A percentile compares a stretch with the other conserved stretches of the same genome.
Conservation (phyloP, 2,888 invertebrate species). For the Drosophila affinis region DNA sequence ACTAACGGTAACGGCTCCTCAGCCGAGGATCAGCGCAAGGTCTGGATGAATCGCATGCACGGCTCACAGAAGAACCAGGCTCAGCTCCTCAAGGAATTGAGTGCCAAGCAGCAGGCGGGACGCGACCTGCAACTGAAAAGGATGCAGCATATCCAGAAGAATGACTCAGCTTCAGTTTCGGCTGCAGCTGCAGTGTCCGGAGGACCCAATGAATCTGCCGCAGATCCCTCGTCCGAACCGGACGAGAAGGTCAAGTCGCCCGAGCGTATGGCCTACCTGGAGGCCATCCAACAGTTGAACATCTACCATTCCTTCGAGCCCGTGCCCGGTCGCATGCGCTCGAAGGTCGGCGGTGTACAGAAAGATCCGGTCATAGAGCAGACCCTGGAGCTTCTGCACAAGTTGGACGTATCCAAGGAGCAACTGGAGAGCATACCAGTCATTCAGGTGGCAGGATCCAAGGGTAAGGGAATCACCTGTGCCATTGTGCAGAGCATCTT, state of each 20-base stretch:
- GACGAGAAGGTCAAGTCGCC: conserved; percentile 34
- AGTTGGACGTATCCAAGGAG: conserved; percentile 40
- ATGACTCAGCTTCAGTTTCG: not conserved
- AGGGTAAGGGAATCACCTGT: conserved; percentile 67
- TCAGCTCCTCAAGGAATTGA: conserved; percentile 59
- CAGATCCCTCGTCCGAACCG: not conserved
- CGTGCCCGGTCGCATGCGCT: conserved; percentile 26
- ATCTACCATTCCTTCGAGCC: conserved; percentile 50
- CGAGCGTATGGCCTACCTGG: conserved; percentile 60
- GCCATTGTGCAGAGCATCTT: conserved; percentile 60
- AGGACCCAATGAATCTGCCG: not conserved
- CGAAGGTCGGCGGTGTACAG: conserved; percentile 20
- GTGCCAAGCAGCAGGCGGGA: conserved; percentile 63
- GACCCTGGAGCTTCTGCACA: conserved; percentile 52
- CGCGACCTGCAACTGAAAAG: conserved; percentile 32
- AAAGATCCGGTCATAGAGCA: conserved; percentile 54
- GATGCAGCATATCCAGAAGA: conserved; percentile 17
- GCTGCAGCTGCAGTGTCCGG: no score
- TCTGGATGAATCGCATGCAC: conserved; percentile 68
- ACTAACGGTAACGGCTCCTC: conserved; percentile 23
- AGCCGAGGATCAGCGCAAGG: conserved; percentile 45
- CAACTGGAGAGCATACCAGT: conserved; percentile 56
- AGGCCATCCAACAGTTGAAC: conserved; percentile 49
- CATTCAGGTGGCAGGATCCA: conserved; percentile 64
- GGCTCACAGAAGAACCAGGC: conserved; percentile 56